Conservation (phyloP, 2,113 vertebrate genomes). For the Bos taurus region DNA sequence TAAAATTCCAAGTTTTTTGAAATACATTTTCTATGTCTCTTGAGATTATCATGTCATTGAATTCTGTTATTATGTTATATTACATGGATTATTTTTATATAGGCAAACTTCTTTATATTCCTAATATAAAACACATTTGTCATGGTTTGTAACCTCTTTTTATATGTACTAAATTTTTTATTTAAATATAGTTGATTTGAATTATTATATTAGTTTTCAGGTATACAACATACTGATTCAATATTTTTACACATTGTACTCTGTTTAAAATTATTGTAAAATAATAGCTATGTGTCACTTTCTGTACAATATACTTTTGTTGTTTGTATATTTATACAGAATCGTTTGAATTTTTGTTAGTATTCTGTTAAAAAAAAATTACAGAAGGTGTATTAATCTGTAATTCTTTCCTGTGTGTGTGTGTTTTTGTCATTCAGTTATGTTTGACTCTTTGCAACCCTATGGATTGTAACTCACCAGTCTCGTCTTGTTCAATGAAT, state of each 20-base stretch:
- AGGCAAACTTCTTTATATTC: neutral
- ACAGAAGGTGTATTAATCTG: neutral
- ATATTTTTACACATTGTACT: neutral
- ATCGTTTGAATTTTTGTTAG: neutral
- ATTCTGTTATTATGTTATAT: neutral
- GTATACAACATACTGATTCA: neutral
- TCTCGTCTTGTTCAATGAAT: neutral
- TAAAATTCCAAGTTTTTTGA: neutral
- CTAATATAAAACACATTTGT: neutral
- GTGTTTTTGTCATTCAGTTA: neutral
- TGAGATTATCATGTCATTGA: neutral
- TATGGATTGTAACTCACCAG: neutral
- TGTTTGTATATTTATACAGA: neutral
- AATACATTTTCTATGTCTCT: neutral
- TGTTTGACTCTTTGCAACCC: accelerated
- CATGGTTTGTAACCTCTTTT: neutral
- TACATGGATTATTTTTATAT: neutral
- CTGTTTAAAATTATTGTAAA: neutral
- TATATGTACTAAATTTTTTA: neutral
- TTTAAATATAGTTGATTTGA: neutral
- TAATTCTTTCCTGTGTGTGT: neutral
- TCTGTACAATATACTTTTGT: neutral
- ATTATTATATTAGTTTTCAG: neutral
- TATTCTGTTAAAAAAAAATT: neutral
- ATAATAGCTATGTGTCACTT: neutral